Evolutionary conservation across 2,888 invertebrate genomes (phyloP).

Genomic region (Chrysolina oricalcia): DNA sequence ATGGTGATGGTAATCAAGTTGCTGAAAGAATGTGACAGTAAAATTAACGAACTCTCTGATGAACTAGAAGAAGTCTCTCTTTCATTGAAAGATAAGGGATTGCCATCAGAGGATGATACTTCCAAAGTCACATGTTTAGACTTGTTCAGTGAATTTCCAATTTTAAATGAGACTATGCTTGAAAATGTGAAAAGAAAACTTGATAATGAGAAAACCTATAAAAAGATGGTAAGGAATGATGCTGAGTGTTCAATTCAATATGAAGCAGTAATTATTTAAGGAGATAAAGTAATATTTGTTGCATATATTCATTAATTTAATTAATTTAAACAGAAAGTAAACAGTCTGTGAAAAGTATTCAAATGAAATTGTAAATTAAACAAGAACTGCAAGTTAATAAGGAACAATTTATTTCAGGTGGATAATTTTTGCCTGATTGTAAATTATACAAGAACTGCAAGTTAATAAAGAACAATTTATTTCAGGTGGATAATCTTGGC

Average conservation of each 20-base stretch:
- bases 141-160: slow-evolving; percentile 8
- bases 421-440: not conserved
- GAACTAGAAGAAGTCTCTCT: slow-evolving; percentile 12
- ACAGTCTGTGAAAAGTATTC: not conserved
- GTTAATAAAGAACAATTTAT: slow-evolving; percentile 5
- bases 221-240: slow-evolving; percentile 15
- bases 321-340: not conserved
- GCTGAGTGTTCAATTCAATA: not conserved
- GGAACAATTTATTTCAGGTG: slow-evolving; percentile 15
- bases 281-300: not conserved
- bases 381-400: not conserved
- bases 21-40: slow-evolving; percentile 12
- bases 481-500: slow-evolving; percentile 18
- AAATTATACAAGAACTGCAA: not conserved
- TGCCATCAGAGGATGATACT: slow-evolving; percentile 8
- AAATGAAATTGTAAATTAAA: not conserved
- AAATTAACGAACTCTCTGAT: slow-evolving; percentile 3
- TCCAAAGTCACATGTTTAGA: not conserved
- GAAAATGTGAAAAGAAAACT: slow-evolving; percentile 1
- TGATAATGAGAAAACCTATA: not conserved
- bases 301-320: not conserved
- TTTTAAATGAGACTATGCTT: slow-evolving; percentile 5
- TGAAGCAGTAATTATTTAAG: not conserved
- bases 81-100: slow-evolving; percentile 15
- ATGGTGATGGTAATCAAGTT: not conserved